These are phyloP conservation scores for Lutraria lutraria DNA, from an alignment of 2,888 invertebrate species.

Conservation along the genomic window DNA sequence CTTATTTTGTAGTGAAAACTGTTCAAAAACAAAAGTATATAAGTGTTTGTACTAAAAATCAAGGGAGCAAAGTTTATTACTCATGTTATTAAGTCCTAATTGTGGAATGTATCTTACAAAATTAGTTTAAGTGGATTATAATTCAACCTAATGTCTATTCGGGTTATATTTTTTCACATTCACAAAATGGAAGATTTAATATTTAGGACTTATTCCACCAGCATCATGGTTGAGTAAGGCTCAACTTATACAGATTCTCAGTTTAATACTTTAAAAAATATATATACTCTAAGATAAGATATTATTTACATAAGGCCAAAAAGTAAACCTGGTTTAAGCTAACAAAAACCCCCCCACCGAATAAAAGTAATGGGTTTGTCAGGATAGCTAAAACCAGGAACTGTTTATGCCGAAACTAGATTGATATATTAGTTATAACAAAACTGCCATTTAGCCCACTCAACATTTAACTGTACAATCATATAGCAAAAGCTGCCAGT, in stretches of 20 bases:
- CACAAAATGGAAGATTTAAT: background rate
- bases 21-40: background rate
- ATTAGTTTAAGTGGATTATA: background rate
- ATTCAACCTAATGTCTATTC: background rate
- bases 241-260: background rate
- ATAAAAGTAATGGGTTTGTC: too few relatives aligned
- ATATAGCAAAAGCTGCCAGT: background rate
- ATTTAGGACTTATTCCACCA: background rate
- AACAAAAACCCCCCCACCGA: too few relatives aligned
- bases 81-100: background rate
- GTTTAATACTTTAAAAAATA: constrained; percentile 20
- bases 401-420: background rate
- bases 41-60: background rate
- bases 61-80: background rate
- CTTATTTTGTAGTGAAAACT: background rate
- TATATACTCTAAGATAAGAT: constrained; percentile 17
- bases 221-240: background rate
- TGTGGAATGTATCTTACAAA: background rate
- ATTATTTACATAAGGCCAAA: background rate
- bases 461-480: background rate
- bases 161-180: background rate
- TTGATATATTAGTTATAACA: background rate
- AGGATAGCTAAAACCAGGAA: too few relatives aligned
- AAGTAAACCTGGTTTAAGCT: too few relatives aligned
- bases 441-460: background rate